Base-by-base conservation (phyloP, 2,797 vertebrate species). In the Acipenser oxyrinchus region DNA sequence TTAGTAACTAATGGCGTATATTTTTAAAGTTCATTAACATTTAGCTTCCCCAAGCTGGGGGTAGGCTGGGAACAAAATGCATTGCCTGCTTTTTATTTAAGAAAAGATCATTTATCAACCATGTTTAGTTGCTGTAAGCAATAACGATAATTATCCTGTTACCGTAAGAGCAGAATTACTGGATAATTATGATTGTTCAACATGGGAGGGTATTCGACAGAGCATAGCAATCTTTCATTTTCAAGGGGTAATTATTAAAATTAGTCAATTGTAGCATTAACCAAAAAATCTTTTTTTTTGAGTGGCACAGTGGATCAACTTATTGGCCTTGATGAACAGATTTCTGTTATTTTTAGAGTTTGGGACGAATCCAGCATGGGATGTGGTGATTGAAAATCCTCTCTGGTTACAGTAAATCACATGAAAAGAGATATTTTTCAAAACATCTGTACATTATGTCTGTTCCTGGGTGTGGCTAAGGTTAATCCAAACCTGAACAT, bases 131-230 rank as follows among this genome's bases (percentile, higher is more conserved):
- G 12, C 80, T 85, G 63, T 81, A 77, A 85, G 81, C 79, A 82
- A 81, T 77, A 73, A 76, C 74, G 75, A 78, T 84, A 79, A 83
- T 87, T 79, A 81, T 75, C 64, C 65, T 85, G 76, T 86, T 84
- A 79, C 81, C 70, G 57, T 77, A 78, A 77, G 74, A 75, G 71
- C 68, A 63, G 65, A 78, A 78, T 82, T 69, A 70, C 69, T 69
- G 69, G 66, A 71, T 83, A 79, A 77, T 77, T 84, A 65, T 75
- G 73, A 82, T 82, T 78, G 68, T 77, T 84, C 75, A 49, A 55
- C 74, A 78, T 83, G 73, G 83, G 79, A 78, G 77, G 74, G 62
- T 81, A 78, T 50, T 70, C 63, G 76, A 66, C 75, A 82, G 71
- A 69, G 66, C 73, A 66, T 77, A 68, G 75, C 77, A 75, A 66